phyloP scores from a whole-genome alignment of 2,797 vertebrate genomes.

The Gambelia wislizenii region DNA sequence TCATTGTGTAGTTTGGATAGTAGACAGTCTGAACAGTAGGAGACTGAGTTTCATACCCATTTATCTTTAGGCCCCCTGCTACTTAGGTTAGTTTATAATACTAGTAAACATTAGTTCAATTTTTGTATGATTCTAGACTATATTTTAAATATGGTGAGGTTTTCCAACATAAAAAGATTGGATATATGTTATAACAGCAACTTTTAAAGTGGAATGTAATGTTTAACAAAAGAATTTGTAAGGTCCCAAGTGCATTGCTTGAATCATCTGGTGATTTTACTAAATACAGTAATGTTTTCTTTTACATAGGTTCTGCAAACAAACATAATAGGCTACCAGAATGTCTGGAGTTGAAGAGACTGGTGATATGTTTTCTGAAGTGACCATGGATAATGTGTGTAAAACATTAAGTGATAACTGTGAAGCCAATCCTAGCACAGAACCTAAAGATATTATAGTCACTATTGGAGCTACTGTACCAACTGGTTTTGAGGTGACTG shows the following conservation, averaged over 20 bases:
- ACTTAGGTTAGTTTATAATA: no score
- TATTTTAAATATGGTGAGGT: not conserved
- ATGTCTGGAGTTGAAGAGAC: slow-evolving; percentile 68
- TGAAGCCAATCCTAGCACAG: slow-evolving; percentile 13
- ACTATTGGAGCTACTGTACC: slow-evolving; percentile 93
- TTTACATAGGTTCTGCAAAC: slow-evolving; percentile 35
- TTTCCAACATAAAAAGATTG: not conserved
- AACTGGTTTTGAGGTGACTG: slow-evolving; percentile 94
- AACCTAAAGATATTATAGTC: slow-evolving; percentile 69
- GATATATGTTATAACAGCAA: not conserved
- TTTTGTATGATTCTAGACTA: no score
- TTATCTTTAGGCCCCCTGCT: no score
- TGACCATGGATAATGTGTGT: slow-evolving; percentile 48
- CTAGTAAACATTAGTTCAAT: no score
- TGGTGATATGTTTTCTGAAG: slow-evolving; percentile 48
- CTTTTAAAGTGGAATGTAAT: not conserved
- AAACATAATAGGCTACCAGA: slow-evolving; percentile 7
- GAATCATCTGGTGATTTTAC: not conserved
- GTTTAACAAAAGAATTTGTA: not conserved
- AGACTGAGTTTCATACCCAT: no score
- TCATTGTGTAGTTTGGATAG: no score
- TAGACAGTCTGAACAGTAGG: no score
- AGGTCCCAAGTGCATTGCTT: not conserved
- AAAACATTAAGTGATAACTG: slow-evolving; percentile 22
- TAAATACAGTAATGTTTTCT: slow-evolving; percentile 4